These are phyloP conservation scores for Macrosteles quadrilineatus DNA, from an alignment of 1,140 invertebrate genomes.

Conservation along the genomic window DNA sequence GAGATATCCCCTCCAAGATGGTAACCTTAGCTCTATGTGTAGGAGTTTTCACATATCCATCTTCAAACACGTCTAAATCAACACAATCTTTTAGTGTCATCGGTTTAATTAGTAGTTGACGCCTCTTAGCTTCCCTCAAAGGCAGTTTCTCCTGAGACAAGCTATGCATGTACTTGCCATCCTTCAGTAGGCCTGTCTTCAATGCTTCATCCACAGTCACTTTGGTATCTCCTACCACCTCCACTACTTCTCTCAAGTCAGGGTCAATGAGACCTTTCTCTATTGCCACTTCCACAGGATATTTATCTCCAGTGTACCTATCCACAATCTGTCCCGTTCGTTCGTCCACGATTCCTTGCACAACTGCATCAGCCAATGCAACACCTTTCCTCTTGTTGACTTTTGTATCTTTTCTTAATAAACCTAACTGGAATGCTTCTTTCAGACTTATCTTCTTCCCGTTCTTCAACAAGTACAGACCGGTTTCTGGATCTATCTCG, in stretches of 20 bases:
- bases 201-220: conserved; percentile 81
- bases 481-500: conserved; percentile 72
- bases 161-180: conserved; percentile 76
- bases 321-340: conserved; percentile 77
- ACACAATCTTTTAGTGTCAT: conserved; percentile 86
- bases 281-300: conserved; percentile 77
- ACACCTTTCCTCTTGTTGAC: conserved; percentile 53
- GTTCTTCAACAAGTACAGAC: conserved; percentile 64
- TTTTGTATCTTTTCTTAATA: conserved; percentile 40
- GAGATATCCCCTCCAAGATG: conserved; percentile 79
- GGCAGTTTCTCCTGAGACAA: conserved; percentile 71
- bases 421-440: conserved; percentile 68
- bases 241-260: conserved; percentile 76
- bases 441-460: conserved; percentile 73
- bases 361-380: conserved; percentile 77
- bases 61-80: conserved; percentile 77
- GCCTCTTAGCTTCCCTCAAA: conserved; percentile 75
- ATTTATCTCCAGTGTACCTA: conserved; percentile 77
- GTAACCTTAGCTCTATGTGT: conserved; percentile 71
- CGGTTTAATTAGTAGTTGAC: conserved; percentile 81
- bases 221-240: conserved; percentile 73
- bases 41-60: conserved; percentile 77
- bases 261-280: conserved; percentile 74
- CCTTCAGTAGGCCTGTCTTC: conserved; percentile 71
- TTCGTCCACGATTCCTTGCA: conserved; percentile 76